These are phyloP conservation scores for Zhengitettix transpicula DNA, from an alignment of 2,888 invertebrate species.

Conservation along the genomic window DNA sequence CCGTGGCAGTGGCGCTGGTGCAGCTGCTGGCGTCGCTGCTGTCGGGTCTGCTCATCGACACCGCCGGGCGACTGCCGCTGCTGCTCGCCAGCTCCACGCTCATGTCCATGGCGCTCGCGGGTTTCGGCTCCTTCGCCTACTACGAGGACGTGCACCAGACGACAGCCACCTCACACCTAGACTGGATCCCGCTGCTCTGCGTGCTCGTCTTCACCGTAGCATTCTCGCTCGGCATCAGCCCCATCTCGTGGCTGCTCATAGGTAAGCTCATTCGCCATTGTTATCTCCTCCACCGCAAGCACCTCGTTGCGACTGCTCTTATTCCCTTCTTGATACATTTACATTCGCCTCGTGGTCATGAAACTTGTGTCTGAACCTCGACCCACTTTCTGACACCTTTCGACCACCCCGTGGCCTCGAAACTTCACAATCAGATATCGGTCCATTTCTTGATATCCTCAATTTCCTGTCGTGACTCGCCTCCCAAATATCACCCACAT, in stretches of 20 bases:
- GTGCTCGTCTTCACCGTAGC: slow-evolving; percentile 71
- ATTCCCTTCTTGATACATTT: too few species aligned
- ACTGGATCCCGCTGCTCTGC: slow-evolving; percentile 71
- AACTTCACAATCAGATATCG: too few species aligned
- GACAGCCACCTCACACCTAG: slow-evolving; percentile 33
- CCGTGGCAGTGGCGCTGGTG: slow-evolving; percentile 70
- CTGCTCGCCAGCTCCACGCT: slow-evolving; percentile 68
- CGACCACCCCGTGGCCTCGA: too few species aligned
- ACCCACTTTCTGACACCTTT: too few species aligned
- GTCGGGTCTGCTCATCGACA: slow-evolving; percentile 68
- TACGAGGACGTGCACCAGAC: slow-evolving; percentile 48
- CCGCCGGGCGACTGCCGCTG: slow-evolving; percentile 67
- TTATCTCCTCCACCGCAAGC: too few species aligned
- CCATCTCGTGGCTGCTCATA: slow-evolving; percentile 71
- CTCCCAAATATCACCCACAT: too few species aligned
- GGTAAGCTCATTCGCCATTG: slow-evolving; percentile 18
- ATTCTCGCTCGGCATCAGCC: slow-evolving; percentile 74
- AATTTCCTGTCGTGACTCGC: too few species aligned
- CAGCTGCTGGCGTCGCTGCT: slow-evolving; percentile 70
- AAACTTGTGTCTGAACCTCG: too few species aligned
- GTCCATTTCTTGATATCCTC: too few species aligned
- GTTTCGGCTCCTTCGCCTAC: slow-evolving; percentile 70
- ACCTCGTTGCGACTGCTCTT: too few species aligned
- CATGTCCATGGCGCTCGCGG: slow-evolving; percentile 73
- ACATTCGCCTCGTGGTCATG: too few species aligned